Percentiles rank a stretch among this genome's conserved stretches.
phyloP scores from a whole-genome alignment of 1,140 invertebrate species.

The Musca vetustissima region DNA sequence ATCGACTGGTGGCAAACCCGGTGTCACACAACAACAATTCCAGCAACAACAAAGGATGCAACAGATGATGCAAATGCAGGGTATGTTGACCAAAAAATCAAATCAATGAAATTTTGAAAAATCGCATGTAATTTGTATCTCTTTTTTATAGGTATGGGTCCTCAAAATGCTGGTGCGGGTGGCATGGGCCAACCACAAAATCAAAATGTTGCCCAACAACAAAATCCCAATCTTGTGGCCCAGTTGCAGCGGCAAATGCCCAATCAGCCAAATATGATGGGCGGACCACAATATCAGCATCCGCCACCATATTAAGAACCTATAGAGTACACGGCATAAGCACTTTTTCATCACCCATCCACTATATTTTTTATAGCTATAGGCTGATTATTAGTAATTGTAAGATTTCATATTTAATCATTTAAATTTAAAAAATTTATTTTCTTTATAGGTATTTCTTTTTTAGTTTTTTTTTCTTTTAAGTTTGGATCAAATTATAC shows the following conservation, averaged over 20 bases:
- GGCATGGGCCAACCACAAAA: conserved; percentile 42
- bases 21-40: conserved; percentile 44
- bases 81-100: not conserved
- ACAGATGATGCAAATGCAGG: conserved; percentile 56
- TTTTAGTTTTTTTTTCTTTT: not conserved
- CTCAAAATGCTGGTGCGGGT: conserved; percentile 32
- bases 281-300: conserved; percentile 49
- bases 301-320: conserved; percentile 27
- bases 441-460: too few species aligned
- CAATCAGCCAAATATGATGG: conserved; percentile 53
- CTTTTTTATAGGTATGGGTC: conserved; percentile 35
- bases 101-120: too few species aligned
- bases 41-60: conserved; percentile 53
- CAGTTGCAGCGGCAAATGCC: conserved; percentile 62
- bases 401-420: conserved; percentile 10
- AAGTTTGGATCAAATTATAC: conserved; percentile 13
- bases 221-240: conserved; percentile 63
- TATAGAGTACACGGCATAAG: too few species aligned
- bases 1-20: conserved; percentile 46
- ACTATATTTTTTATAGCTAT: not conserved
- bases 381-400: not conserved
- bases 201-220: conserved; percentile 62
- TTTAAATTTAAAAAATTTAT: conserved; percentile 1
- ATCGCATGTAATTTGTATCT: conserved; percentile 1
- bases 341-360: not conserved